A percentile compares a stretch with the other conserved stretches of the same genome.
Conservation (phyloP, 2,888 invertebrate genomes). For the Acanthosepion esculentum region DNA sequence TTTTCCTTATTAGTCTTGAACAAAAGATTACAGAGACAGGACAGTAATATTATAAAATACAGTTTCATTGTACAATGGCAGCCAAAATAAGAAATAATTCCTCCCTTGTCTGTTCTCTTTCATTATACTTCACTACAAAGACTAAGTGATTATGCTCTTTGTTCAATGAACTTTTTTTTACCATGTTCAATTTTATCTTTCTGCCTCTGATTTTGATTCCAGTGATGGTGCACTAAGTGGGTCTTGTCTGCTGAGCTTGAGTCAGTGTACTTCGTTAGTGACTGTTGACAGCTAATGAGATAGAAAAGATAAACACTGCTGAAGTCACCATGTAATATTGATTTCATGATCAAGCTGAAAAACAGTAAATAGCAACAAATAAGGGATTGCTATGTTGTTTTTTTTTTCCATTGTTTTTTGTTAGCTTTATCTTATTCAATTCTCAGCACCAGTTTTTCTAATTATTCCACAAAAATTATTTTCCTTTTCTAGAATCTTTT, state of each 20-base stretch:
- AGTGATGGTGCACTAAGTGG: not conserved
- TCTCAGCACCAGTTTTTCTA: no score
- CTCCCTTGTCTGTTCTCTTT: not conserved
- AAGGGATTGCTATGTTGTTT: no score
- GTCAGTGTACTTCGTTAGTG: not conserved
- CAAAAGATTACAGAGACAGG: no score
- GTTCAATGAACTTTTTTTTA: no score
- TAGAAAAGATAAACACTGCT: not conserved
- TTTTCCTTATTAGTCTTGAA: no score
- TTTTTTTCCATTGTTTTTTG: no score
- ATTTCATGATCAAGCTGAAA: not conserved
- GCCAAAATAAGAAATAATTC: not conserved
- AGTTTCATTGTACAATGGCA: not conserved
- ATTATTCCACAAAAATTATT: no score
- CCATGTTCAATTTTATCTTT: not conserved
- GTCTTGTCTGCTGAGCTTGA: not conserved
- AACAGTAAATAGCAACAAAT: not conserved
- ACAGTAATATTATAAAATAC: no score
- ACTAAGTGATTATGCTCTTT: not conserved
- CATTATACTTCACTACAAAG: not conserved
- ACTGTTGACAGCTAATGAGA: constrained; percentile 33
- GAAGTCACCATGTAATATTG: constrained; percentile 4
- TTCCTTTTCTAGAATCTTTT: no score
- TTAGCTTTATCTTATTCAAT: no score
- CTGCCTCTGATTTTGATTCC: not conserved